Evolutionary conservation across 2,113 vertebrate genomes (phyloP).

Genomic region (Sitta europaea): DNA sequence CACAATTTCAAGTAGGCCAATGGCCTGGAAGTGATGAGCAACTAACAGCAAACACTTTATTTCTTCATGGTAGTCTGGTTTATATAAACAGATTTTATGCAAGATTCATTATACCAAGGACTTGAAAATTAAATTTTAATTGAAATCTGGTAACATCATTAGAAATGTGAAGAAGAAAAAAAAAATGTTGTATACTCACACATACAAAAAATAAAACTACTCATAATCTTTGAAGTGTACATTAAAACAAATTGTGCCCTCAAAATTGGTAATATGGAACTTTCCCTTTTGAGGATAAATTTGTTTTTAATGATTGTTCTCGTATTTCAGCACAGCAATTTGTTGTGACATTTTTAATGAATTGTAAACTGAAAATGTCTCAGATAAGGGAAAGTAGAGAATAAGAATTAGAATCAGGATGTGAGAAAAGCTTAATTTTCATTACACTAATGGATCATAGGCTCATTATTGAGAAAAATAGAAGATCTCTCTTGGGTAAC

Average conservation of each 20-base stretch:
- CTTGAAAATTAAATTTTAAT: constrained; percentile 46
- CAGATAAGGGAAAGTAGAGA: not conserved
- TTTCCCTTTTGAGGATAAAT: not conserved
- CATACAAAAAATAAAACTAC: not conserved
- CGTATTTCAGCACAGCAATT: not conserved
- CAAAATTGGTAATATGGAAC: not conserved
- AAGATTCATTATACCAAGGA: not conserved
- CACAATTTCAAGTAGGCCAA: not conserved
- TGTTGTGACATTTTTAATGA: not conserved
- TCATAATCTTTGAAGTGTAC: not conserved
- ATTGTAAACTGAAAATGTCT: not conserved
- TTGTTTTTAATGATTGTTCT: constrained; percentile 15
- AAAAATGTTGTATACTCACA: not conserved
- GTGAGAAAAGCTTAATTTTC: not conserved
- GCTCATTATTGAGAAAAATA: not conserved
- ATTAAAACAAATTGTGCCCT: not conserved
- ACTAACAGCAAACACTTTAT: not conserved
- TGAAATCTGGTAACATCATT: not conserved
- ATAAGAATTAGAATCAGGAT: not conserved
- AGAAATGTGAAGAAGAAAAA: not conserved
- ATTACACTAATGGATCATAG: not conserved
- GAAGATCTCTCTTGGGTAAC: not conserved
- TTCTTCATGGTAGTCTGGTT: not conserved
- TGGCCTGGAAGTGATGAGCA: not conserved
- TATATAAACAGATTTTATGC: not conserved